Conservation (phyloP, 2,113 vertebrate species). For the Brachirus orientalis region DNA sequence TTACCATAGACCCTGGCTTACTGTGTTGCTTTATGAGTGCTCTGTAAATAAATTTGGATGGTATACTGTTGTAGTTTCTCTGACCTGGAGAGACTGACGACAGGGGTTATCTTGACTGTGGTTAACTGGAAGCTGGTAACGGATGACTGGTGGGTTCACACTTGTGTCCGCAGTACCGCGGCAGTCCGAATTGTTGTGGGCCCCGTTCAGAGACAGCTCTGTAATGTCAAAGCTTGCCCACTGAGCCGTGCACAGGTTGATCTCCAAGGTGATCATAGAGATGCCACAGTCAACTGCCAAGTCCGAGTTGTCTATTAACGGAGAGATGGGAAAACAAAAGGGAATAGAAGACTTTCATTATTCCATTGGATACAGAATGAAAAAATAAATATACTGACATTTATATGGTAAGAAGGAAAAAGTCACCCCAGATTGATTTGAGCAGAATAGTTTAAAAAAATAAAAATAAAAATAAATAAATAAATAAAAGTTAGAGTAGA, state of each 20-base stretch:
- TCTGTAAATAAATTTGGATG: too few species aligned
- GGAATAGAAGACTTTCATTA: not conserved
- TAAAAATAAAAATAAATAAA: too few species aligned
- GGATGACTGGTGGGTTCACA: constrained; percentile 75
- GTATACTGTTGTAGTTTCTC: not conserved
- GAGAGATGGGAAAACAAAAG: not conserved
- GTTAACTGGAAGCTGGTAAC: constrained; percentile 79
- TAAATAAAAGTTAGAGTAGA: too few species aligned
- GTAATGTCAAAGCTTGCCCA: constrained; percentile 78
- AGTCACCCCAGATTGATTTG: too few species aligned
- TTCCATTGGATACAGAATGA: not conserved
- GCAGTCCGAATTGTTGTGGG: constrained; percentile 72
- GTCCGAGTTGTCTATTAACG: constrained; percentile 74
- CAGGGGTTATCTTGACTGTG: constrained; percentile 77
- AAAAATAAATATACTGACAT: not conserved
- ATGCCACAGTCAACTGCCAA: constrained; percentile 77
- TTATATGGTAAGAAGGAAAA: too few species aligned
- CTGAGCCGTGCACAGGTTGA: constrained; percentile 82
- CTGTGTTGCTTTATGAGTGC: too few species aligned
- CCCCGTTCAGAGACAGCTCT: constrained; percentile 78
- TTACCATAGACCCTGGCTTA: too few species aligned
- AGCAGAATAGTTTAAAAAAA: too few species aligned
- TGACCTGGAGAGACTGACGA: constrained; percentile 78
- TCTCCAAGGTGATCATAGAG: constrained; percentile 72
- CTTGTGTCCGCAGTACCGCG: constrained; percentile 68